Percentiles rank a stretch among this genome's conserved stretches.
phyloP scores from a whole-genome alignment of 2,113 vertebrate species.

The Cochlearius cochlearius region DNA sequence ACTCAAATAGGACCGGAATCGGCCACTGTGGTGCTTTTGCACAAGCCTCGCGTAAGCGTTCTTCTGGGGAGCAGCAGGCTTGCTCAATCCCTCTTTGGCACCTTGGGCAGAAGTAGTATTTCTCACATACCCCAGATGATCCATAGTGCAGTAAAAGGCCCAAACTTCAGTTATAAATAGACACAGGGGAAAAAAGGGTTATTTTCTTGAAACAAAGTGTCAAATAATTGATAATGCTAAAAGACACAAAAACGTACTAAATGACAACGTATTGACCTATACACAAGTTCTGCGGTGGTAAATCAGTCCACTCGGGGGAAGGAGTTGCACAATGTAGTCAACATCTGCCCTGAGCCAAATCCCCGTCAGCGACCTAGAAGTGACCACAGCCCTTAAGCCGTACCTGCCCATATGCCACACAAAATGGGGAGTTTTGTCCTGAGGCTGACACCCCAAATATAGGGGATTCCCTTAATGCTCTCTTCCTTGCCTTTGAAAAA shows the following conservation, averaged over 20 bases:
- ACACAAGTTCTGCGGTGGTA: background rate
- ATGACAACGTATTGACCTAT: background rate
- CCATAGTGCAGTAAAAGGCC: constrained; percentile 29
- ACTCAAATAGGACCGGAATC: constrained; percentile 78
- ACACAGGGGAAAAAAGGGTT: constrained; percentile 7
- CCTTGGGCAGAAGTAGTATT: constrained; percentile 38
- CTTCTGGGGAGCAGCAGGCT: constrained; percentile 70
- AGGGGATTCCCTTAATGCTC: background rate
- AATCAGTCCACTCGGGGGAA: background rate
- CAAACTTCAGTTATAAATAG: constrained; percentile 33
- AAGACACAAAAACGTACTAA: background rate
- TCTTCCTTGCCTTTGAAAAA: background rate
- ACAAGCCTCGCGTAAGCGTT: constrained; percentile 83
- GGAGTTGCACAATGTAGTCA: background rate
- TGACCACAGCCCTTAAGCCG: background rate
- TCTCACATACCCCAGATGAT: constrained; percentile 48
- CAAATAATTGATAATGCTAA: background rate
- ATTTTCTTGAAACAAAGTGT: background rate
- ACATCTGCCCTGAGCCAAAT: background rate
- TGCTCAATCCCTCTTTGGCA: constrained; percentile 61
- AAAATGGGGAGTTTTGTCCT: background rate
- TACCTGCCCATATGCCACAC: background rate
- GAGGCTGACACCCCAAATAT: background rate
- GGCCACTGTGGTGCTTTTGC: constrained; percentile 82
- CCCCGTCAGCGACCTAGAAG: background rate